Percentiles rank a stretch among this genome's conserved stretches.
Evolutionary conservation across 2,113 vertebrate genomes (phyloP).

Genomic region (Lucifuga dentata): DNA sequence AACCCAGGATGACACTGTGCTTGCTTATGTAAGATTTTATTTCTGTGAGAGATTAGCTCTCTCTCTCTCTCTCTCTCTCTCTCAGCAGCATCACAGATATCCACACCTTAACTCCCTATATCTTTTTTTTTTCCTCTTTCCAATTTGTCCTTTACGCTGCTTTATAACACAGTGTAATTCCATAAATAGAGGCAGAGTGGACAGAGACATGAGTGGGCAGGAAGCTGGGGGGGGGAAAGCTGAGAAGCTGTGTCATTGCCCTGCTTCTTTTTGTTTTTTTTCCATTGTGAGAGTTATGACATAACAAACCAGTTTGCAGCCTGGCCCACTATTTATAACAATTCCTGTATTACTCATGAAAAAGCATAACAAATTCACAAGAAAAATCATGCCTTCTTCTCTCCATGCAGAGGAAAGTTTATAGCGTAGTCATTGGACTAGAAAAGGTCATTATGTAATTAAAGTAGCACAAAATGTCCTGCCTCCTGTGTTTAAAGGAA

Average conservation of each 20-base stretch:
- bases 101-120: slow-evolving; percentile 39
- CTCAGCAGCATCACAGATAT: slow-evolving; percentile 38
- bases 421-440: too few relatives aligned
- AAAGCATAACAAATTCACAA: too few relatives aligned
- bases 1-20: slow-evolving; percentile 67
- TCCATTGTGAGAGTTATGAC: slow-evolving; percentile 73
- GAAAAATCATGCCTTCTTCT: too few relatives aligned
- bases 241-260: slow-evolving; percentile 73
- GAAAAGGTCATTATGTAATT: too few relatives aligned
- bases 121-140: slow-evolving; percentile 10
- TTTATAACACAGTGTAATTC: slow-evolving; percentile 31
- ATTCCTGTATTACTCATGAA: too few relatives aligned
- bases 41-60: slow-evolving; percentile 80
- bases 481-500: too few relatives aligned
- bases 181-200: slow-evolving; percentile 29
- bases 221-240: slow-evolving; percentile 10
- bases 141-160: slow-evolving; percentile 27
- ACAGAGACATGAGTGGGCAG: slow-evolving; percentile 27
- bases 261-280: slow-evolving; percentile 70
- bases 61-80: too few relatives aligned
- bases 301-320: slow-evolving; percentile 71
- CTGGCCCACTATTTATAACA: too few relatives aligned
- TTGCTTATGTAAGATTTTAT: slow-evolving; percentile 81
- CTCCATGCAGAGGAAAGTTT: too few relatives aligned
- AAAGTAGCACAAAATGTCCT: too few relatives aligned